Base-by-base conservation (phyloP, 2,113 vertebrate genomes). In the Eptesicus fuscus region DNA sequence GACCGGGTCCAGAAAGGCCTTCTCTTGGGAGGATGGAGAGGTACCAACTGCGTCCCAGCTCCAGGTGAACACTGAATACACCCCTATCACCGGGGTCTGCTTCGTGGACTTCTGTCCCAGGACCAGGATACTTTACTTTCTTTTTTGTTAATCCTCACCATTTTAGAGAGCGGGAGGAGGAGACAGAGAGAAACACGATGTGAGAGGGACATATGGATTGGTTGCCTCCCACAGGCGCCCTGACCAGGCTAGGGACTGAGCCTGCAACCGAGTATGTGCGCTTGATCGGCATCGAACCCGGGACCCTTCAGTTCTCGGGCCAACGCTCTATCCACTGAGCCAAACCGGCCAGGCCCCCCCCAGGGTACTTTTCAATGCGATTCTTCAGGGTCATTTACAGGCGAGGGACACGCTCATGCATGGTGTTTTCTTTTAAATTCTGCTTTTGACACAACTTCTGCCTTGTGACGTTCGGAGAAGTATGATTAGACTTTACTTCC, bases 391-490 rank as follows among this genome's bases (percentile, higher is more conserved):
- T n/a, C 25, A 83, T 18, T 91, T 76, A 69, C 42, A 71, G 35
- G 28, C 11, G 35, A 86, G 11, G 42, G 35, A 16, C n/a, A 9
- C 22, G n/a, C 17, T 82, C 44, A 13, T 6, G 74, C 44, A 13
- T 6, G 74, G 9, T 76, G 22, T 61, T 67, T 84, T 94, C 74
- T 73, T 90, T 77, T 9, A 49, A 69, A 78, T 56, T 63, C 53
- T 61, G 44, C 44, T 89, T 95, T 84, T 18, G 80, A 59, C 76
- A 9, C 35, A 82, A 77, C 83, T 90, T 78, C 67, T 86, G 83
- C 37, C 92, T 84, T 42, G 51, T 51, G 84, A 83, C 84, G 92
- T 93, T 85, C 94, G 51, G 90, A 95, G 76, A 80, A 91, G 17
- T 83, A 8, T 1, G 93, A 87, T 79, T 76, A 85, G 61, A 86